phyloP scores from a whole-genome alignment of 1,140 invertebrate genomes.

The Psix sp. region DNA sequence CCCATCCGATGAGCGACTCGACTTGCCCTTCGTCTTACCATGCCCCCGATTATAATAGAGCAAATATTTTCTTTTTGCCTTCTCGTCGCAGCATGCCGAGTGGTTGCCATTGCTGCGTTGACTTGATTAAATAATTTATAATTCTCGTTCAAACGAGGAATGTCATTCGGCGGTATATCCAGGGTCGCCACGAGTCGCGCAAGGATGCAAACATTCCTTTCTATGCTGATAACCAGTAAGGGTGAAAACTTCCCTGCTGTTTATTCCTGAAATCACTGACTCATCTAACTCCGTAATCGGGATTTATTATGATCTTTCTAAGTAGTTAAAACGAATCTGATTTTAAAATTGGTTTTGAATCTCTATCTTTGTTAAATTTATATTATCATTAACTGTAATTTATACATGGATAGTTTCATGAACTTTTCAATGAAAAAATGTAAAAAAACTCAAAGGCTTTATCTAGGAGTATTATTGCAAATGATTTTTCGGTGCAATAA shows the following conservation, averaged over 20 bases:
- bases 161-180: slow-evolving; percentile 63
- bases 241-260: slow-evolving; percentile 12
- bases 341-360: no score
- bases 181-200: slow-evolving; percentile 14
- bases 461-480: no score
- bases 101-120: slow-evolving; percentile 24
- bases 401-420: no score
- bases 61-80: slow-evolving; percentile 74
- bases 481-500: neutral
- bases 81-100: slow-evolving; percentile 25
- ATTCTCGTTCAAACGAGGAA: slow-evolving; percentile 67
- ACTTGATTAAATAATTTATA: slow-evolving; percentile 76
- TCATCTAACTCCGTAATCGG: slow-evolving; percentile 57
- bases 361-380: no score
- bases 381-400: no score
- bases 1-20: slow-evolving; percentile 56
- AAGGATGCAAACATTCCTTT: slow-evolving; percentile 21
- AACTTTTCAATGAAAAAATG: neutral
- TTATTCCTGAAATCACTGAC: slow-evolving; percentile 56
- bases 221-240: neutral
- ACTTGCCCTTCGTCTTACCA: slow-evolving; percentile 33
- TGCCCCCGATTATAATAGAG: slow-evolving; percentile 63
- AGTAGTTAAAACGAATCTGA: slow-evolving; percentile 41
- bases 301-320: slow-evolving; percentile 59
- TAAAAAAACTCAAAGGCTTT: no score